These are phyloP conservation scores for Papilio glaucus DNA, from an alignment of 1,140 invertebrate genomes.

Conservation along the genomic window DNA sequence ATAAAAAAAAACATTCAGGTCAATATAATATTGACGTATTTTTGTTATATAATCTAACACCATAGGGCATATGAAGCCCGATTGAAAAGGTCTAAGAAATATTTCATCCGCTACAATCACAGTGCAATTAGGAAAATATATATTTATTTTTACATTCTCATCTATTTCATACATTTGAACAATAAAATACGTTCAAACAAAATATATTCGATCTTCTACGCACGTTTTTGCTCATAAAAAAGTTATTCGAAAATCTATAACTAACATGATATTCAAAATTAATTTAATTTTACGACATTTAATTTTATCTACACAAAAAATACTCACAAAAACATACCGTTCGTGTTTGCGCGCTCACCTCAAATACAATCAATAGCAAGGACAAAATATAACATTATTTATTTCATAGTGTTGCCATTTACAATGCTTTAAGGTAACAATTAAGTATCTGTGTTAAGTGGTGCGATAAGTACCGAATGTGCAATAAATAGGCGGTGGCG, in stretches of 20 bases:
- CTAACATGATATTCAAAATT: slow-evolving; percentile 31
- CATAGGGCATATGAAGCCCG: background rate
- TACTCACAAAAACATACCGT: background rate
- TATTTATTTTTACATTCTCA: background rate
- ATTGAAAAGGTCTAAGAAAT: background rate
- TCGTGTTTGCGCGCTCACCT: slow-evolving; percentile 12
- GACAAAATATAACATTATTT: background rate
- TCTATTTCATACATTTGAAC: slow-evolving; percentile 1
- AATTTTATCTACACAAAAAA: background rate
- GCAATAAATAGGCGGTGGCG: slow-evolving; percentile 41
- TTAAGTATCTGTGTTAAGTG: slow-evolving; percentile 20
- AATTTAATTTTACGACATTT: background rate
- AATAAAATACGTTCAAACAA: slow-evolving; percentile 2
- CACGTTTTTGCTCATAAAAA: background rate
- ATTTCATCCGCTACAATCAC: background rate
- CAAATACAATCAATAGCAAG: background rate
- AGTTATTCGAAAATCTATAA: slow-evolving; percentile 33
- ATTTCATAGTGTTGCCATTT: slow-evolving; percentile 9
- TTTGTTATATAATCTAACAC: background rate
- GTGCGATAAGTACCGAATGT: slow-evolving; percentile 39
- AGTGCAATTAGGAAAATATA: background rate
- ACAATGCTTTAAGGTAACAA: slow-evolving; percentile 20
- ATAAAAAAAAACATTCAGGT: background rate
- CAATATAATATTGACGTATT: no score
- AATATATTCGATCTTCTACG: slow-evolving; percentile 11